Percentiles rank a stretch among this genome's conserved stretches.
Conservation (phyloP, 1,140 invertebrate genomes). For the Pteromalus puparum region DNA sequence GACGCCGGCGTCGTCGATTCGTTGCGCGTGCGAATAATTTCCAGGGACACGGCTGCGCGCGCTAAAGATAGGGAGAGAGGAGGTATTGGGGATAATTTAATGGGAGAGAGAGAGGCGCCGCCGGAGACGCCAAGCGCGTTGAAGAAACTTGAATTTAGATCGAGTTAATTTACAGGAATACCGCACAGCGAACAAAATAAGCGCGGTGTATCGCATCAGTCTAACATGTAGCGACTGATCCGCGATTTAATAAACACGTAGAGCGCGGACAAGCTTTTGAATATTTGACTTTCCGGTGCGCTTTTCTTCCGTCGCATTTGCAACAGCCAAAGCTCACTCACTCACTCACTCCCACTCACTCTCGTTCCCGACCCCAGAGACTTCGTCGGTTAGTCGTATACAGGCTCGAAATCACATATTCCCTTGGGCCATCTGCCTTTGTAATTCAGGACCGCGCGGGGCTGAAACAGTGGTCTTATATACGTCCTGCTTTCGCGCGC, state of each 20-base stretch:
- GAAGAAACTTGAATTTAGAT: too few species aligned
- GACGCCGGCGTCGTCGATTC: background rate
- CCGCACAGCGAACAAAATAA: too few species aligned
- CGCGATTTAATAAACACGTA: too few species aligned
- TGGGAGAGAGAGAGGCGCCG: too few species aligned
- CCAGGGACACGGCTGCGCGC: background rate
- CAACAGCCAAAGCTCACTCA: background rate
- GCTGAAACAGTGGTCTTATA: constrained; percentile 2
- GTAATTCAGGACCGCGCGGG: constrained; percentile 1
- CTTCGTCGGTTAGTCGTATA: background rate
- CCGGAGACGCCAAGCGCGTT: too few species aligned
- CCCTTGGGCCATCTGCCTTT: constrained; percentile 24
- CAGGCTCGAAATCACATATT: constrained; percentile 15
- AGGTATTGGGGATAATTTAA: background rate
- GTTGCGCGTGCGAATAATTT: constrained; percentile 26
- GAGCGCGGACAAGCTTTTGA: too few species aligned
- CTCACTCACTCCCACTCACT: background rate
- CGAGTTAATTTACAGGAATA: too few species aligned
- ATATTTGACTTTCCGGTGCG: too few species aligned
- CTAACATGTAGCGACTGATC: too few species aligned
- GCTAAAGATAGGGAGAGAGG: background rate
- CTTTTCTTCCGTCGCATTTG: background rate
- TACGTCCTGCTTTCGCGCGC: background rate
- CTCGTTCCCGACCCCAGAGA: background rate
- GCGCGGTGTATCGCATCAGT: too few species aligned